phyloP scores from a whole-genome alignment of 2,113 vertebrate species.

The Tupaia chinensis region DNA sequence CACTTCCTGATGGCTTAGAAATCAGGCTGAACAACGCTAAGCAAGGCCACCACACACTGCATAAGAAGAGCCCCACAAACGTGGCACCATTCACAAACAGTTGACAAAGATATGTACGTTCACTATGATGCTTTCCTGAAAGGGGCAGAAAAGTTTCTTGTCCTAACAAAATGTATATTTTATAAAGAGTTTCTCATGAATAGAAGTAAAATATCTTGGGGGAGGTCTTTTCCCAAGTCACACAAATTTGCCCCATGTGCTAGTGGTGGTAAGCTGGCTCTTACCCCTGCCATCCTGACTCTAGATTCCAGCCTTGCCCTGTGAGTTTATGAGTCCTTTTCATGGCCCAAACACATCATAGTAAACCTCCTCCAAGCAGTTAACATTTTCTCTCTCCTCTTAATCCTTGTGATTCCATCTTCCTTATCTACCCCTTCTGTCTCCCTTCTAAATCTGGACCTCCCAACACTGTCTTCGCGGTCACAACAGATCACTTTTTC shows the following conservation, averaged over 20 bases:
- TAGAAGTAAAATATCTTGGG: not conserved
- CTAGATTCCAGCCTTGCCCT: not conserved
- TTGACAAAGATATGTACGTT: not conserved
- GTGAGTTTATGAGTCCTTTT: conserved; percentile 35
- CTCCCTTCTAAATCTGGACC: not conserved
- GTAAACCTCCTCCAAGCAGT: not conserved
- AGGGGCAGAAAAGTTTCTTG: not conserved
- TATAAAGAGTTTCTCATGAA: conserved; percentile 44
- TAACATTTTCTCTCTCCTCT: conserved; percentile 16
- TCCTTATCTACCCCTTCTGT: not conserved
- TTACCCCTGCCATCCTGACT: not conserved
- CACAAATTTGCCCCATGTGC: not conserved
- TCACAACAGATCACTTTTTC: conserved; percentile 43
- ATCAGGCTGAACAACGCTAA: not conserved
- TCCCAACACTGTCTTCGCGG: not conserved
- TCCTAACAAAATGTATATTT: conserved; percentile 11
- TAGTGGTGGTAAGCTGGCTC: not conserved
- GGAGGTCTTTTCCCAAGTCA: conserved; percentile 35
- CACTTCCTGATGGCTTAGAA: not conserved
- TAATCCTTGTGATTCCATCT: not conserved
- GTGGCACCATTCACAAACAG: not conserved
- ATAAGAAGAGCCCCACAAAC: not conserved
- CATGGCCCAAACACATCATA: not conserved
- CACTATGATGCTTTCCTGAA: not conserved
- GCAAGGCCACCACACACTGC: no score